phyloP scores from a whole-genome alignment of 2,113 vertebrate species.

The Leucopsar rothschildi region DNA sequence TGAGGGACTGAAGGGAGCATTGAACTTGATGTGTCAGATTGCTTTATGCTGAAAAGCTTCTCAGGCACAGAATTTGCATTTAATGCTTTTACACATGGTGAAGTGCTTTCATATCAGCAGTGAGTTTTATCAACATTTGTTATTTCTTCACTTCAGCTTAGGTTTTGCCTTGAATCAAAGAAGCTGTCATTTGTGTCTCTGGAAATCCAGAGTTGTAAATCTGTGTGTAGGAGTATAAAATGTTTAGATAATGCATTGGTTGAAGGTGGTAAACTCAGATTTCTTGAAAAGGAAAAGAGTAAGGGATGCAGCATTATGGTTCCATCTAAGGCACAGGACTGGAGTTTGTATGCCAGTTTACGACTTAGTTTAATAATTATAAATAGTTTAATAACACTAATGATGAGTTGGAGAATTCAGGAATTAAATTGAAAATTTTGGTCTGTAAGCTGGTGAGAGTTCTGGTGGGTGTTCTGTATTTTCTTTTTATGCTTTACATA shows the following conservation, averaged over 20 bases:
- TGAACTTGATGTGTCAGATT: not conserved
- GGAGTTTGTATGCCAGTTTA: not conserved
- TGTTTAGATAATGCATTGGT: not conserved
- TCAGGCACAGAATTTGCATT: constrained; percentile 19
- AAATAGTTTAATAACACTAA: not conserved
- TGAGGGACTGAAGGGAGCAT: not conserved
- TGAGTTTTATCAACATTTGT: constrained; percentile 8
- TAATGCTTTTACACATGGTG: not conserved
- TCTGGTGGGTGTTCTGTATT: not conserved
- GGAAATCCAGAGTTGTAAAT: not conserved
- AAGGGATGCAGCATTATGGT: not conserved
- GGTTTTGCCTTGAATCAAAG: constrained; percentile 15
- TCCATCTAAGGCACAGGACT: not conserved
- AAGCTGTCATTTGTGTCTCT: not conserved
- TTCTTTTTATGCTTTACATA: not conserved
- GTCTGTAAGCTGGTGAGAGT: not conserved
- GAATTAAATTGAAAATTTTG: not conserved
- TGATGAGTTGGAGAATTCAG: not conserved
- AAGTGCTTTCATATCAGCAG: constrained; percentile 1
- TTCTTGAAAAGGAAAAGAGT: not conserved
- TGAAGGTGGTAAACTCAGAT: not conserved
- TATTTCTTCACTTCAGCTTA: not conserved
- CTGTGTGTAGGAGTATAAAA: not conserved
- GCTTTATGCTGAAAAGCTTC: constrained; percentile 5
- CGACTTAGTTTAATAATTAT: not conserved